phyloP scores from a whole-genome alignment of 2,888 invertebrate genomes.

The Megastigmus dorsalis region DNA sequence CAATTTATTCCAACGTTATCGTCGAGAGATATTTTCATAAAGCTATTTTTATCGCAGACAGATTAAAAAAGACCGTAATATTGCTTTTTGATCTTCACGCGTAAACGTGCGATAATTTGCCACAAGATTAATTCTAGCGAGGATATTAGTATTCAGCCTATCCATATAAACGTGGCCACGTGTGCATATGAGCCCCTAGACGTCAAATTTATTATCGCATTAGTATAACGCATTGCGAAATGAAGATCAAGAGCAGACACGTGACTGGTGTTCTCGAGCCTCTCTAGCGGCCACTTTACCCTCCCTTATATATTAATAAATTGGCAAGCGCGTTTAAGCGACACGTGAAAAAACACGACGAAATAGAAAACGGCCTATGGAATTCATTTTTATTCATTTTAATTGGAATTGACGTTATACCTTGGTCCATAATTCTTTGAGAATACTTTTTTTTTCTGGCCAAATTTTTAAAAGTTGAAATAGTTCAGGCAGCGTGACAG shows the following conservation, averaged over 20 bases:
- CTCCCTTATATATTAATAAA: conserved; percentile 27
- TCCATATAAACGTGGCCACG: neutral
- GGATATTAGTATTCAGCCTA: conserved; percentile 5
- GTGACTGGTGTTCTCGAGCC: neutral
- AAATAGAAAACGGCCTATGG: no score
- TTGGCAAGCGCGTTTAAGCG: neutral
- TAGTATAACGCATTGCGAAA: conserved; percentile 18
- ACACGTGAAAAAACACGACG: no score
- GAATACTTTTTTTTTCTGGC: no score
- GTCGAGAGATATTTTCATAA: neutral
- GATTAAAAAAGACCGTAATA: neutral
- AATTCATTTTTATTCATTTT: no score
- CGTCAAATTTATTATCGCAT: conserved; percentile 26
- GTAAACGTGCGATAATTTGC: neutral
- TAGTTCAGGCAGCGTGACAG: no score
- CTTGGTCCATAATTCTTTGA: no score
- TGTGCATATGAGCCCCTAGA: neutral
- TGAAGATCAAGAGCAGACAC: conserved; percentile 21
- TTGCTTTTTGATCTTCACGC: neutral
- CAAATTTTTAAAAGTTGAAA: no score
- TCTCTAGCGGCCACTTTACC: neutral
- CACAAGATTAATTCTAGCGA: neutral
- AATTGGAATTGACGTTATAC: no score
- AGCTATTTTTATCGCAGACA: neutral
- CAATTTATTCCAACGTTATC: neutral